Evolutionary conservation across 1,140 invertebrate genomes (phyloP).

Genomic region (Polypedilum pembai): DNA sequence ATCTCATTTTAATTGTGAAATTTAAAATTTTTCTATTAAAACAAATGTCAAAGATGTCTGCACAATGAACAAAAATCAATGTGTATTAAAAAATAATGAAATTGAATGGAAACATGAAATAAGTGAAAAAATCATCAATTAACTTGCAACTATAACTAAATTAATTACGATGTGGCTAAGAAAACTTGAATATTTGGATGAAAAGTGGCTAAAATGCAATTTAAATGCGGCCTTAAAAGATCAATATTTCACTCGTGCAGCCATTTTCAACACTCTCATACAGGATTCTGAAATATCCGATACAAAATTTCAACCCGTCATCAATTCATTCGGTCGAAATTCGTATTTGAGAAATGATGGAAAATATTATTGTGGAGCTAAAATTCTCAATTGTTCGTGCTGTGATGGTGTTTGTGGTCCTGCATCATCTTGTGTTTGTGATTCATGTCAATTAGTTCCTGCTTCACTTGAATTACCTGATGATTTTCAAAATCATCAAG

Average conservation of each 20-base stretch:
- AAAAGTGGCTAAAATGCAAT: constrained; percentile 43
- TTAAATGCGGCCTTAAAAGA: constrained; percentile 40
- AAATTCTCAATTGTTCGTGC: constrained; percentile 39
- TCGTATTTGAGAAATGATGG: constrained; percentile 40
- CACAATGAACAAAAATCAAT: constrained; percentile 19
- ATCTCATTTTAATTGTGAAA: neutral
- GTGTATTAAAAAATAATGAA: neutral
- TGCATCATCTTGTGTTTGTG: constrained; percentile 41
- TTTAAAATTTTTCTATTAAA: too few species aligned
- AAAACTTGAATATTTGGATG: constrained; percentile 39
- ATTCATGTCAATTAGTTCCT: constrained; percentile 34
- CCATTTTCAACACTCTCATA: constrained; percentile 42
- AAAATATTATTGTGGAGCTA: constrained; percentile 42
- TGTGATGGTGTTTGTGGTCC: constrained; percentile 42
- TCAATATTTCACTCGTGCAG: constrained; percentile 35
- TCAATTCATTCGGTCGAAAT: constrained; percentile 38
- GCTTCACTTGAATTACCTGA: constrained; percentile 33
- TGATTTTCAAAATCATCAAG: constrained; percentile 40
- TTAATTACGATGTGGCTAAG: constrained; percentile 32
- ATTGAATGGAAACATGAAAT: neutral
- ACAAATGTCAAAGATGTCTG: neutral
- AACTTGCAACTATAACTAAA: neutral
- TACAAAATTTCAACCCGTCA: constrained; percentile 35
- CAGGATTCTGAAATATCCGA: constrained; percentile 42
- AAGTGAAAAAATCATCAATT: neutral